Conservation (phyloP, 2,888 invertebrate species). For the Oscheius onirici region DNA sequence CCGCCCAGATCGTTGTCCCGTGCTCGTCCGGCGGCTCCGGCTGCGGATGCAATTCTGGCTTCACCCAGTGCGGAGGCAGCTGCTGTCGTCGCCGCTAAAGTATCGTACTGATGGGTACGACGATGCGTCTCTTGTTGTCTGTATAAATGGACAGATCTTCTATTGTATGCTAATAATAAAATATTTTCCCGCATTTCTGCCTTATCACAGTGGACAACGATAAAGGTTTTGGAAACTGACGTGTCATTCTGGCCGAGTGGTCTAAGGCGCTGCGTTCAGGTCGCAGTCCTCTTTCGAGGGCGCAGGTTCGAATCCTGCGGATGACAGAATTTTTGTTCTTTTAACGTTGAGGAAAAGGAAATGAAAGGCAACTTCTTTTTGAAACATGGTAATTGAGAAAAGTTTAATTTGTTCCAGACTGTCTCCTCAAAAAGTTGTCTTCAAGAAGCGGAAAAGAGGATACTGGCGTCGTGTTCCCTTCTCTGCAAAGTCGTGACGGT, state of each 20-base stretch:
- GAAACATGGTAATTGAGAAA: too few relatives aligned
- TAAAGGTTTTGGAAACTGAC: background rate
- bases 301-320: conserved; percentile 19
- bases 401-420: background rate
- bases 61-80: conserved; percentile 56
- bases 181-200: background rate
- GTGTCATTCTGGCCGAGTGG: background rate
- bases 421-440: background rate
- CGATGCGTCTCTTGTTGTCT: conserved; percentile 15
- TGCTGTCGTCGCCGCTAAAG: conserved; percentile 58
- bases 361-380: too few relatives aligned
- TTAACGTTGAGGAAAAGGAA: too few relatives aligned
- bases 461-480: background rate
- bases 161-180: conserved; percentile 12
- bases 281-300: conserved; percentile 10
- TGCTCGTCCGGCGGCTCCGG: conserved; percentile 38
- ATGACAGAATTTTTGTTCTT: background rate
- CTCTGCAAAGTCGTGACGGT: background rate
- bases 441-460: background rate
- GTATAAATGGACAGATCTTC: background rate
- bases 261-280: conserved; percentile 78
- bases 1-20: conserved; percentile 53
- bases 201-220: background rate
- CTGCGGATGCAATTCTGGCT: conserved; percentile 57
- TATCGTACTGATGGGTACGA: conserved; percentile 11